phyloP scores from a whole-genome alignment of 1,140 invertebrate species.

The Octopus bimaculoides region DNA sequence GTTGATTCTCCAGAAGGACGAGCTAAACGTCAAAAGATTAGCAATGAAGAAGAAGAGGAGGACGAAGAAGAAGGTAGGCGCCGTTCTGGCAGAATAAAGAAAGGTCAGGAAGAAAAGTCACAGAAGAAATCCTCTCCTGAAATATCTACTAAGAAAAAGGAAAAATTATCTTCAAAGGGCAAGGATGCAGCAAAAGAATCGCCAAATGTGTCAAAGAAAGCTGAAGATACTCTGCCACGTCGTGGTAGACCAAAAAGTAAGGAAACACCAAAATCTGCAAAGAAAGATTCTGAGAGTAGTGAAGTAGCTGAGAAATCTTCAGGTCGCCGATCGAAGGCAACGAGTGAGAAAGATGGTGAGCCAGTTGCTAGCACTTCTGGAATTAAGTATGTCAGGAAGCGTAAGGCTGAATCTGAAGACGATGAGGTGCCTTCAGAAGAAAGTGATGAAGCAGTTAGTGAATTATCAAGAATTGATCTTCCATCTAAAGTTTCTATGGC shows the following conservation, averaged over 20 bases:
- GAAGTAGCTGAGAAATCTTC: conserved; percentile 3
- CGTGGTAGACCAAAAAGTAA: conserved; percentile 7
- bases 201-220: background rate
- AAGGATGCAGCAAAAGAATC: conserved; percentile 13
- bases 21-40: background rate
- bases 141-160: background rate
- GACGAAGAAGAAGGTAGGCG: conserved; percentile 3
- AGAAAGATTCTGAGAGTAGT: background rate
- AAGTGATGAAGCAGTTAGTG: background rate
- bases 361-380: conserved; percentile 11
- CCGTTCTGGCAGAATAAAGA: conserved; percentile 4
- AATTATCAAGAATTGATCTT: background rate
- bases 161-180: background rate
- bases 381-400: background rate
- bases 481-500: background rate
- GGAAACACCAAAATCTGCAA: conserved; percentile 15
- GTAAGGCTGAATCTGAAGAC: background rate
- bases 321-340: conserved; percentile 8
- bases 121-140: background rate
- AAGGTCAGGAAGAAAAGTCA: background rate
- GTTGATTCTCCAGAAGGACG: background rate
- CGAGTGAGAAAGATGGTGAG: conserved; percentile 14
- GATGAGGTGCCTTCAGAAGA: background rate
- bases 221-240: conserved; percentile 10
- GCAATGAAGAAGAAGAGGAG: background rate